These are phyloP conservation scores for Amia ocellicauda DNA, from an alignment of 2,113 vertebrate genomes.

Conservation along the genomic window DNA sequence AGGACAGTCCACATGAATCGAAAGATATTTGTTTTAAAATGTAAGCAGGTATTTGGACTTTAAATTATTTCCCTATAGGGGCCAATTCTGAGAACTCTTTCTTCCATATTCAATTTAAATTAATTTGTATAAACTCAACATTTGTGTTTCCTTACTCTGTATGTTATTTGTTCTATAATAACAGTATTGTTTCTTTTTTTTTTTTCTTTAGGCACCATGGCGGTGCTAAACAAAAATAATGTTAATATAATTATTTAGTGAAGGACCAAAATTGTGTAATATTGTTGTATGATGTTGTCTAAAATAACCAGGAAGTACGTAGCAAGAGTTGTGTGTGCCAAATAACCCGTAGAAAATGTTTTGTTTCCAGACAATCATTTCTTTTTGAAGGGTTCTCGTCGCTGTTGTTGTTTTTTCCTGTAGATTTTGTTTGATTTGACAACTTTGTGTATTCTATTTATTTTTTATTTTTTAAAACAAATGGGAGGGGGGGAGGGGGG, in stretches of 20 bases:
- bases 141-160: constrained; percentile 64
- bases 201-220: constrained; percentile 49
- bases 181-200: constrained; percentile 79
- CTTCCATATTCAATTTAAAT: constrained; percentile 67
- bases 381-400: constrained; percentile 62
- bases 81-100: constrained; percentile 60
- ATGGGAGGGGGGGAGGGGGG: neutral
- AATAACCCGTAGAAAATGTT: constrained; percentile 66
- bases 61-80: constrained; percentile 68
- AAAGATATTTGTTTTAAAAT: constrained; percentile 22
- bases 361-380: constrained; percentile 84
- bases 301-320: constrained; percentile 72
- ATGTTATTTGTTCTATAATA: constrained; percentile 78
- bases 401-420: constrained; percentile 58
- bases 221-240: constrained; percentile 77
- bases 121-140: constrained; percentile 73
- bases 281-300: constrained; percentile 70
- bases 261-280: constrained; percentile 91
- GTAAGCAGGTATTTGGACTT: constrained; percentile 50
- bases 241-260: constrained; percentile 90
- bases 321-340: constrained; percentile 79
- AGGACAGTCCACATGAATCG: neutral
- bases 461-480: constrained; percentile 63
- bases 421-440: constrained; percentile 60
- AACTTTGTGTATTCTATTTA: constrained; percentile 71